These are phyloP conservation scores for Enchytraeus crypticus DNA, from an alignment of 2,888 invertebrate species.

Conservation along the genomic window DNA sequence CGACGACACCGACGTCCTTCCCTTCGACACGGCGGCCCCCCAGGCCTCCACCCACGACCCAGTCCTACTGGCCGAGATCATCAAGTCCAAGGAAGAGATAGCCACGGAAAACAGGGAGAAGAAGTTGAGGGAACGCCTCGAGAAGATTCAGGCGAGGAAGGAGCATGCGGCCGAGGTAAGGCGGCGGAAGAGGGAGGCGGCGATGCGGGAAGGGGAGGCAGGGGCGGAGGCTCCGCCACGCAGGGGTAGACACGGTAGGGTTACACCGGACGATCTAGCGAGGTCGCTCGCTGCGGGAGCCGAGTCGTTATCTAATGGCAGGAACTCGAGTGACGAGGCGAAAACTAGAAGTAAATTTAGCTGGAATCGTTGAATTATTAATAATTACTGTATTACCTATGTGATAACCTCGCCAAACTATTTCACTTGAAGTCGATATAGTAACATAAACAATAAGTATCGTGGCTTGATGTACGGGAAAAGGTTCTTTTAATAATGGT, in stretches of 20 bases:
- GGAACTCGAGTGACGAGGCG: too few species aligned
- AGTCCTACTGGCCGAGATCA: slow-evolving; percentile 16
- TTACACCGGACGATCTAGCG: neutral
- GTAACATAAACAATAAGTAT: too few species aligned
- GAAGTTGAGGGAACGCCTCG: slow-evolving; percentile 32
- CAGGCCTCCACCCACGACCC: neutral
- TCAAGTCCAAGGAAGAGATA: slow-evolving; percentile 34
- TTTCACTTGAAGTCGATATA: too few species aligned
- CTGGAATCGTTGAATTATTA: too few species aligned
- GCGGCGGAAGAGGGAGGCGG: slow-evolving; percentile 3
- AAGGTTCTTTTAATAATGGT: too few species aligned
- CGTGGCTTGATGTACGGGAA: too few species aligned
- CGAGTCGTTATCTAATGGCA: too few species aligned
- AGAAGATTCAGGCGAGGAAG: slow-evolving; percentile 34
- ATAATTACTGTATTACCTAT: too few species aligned
- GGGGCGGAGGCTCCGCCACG: neutral
- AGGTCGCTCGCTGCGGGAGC: neutral
- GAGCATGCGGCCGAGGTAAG: slow-evolving; percentile 15
- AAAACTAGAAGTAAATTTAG: too few species aligned
- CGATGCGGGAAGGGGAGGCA: neutral
- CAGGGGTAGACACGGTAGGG: neutral
- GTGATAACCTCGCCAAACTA: too few species aligned
- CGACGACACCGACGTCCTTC: neutral
- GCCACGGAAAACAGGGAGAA: slow-evolving; percentile 36
- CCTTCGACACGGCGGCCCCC: neutral